A percentile compares a stretch with the other conserved stretches of the same genome.
phyloP scores from a whole-genome alignment of 2,888 invertebrate genomes.

The Dynastes maya region DNA sequence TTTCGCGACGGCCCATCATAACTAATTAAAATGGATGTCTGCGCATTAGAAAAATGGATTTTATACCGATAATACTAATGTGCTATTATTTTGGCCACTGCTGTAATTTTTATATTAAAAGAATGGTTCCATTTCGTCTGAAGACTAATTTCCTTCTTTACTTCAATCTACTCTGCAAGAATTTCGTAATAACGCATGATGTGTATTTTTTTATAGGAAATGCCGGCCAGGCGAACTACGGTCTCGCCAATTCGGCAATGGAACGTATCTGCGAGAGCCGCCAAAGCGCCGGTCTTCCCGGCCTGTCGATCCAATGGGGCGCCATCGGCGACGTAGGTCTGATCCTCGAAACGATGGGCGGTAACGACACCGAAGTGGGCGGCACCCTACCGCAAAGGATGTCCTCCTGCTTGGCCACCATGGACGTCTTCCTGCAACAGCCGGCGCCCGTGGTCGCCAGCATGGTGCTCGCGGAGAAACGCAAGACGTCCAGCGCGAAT shows the following conservation, averaged over 20 bases:
- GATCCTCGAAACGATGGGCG: slow-evolving; percentile 90
- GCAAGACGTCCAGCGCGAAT: slow-evolving; percentile 74
- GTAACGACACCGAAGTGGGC: slow-evolving; percentile 92
- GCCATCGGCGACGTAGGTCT: slow-evolving; percentile 98
- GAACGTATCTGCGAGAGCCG: slow-evolving; percentile 94
- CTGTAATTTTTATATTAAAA: too few species aligned
- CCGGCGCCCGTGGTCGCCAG: slow-evolving; percentile 86
- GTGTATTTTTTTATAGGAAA: slow-evolving; percentile 43
- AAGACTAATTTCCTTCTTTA: too few species aligned
- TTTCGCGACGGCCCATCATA: too few species aligned
- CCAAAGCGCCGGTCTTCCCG: slow-evolving; percentile 88
- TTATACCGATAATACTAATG: too few species aligned
- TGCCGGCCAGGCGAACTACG: slow-evolving; percentile 97
- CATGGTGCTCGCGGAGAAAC: slow-evolving; percentile 91
- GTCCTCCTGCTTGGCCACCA: slow-evolving; percentile 90
- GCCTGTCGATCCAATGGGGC: slow-evolving; percentile 96
- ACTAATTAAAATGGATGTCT: too few species aligned
- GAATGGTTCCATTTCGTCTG: too few species aligned
- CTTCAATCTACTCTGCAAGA: too few species aligned
- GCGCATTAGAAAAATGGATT: too few species aligned
- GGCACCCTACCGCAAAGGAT: slow-evolving; percentile 98
- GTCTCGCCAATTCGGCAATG: slow-evolving; percentile 97
- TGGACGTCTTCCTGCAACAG: slow-evolving; percentile 93
- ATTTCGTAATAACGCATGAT: too few species aligned
- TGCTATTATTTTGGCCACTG: too few species aligned